Evolutionary conservation across 2,888 invertebrate genomes (phyloP), one percentile per base, ranked within the genome.

Genomic region (Caenorhabditis drosophilae): DNA sequence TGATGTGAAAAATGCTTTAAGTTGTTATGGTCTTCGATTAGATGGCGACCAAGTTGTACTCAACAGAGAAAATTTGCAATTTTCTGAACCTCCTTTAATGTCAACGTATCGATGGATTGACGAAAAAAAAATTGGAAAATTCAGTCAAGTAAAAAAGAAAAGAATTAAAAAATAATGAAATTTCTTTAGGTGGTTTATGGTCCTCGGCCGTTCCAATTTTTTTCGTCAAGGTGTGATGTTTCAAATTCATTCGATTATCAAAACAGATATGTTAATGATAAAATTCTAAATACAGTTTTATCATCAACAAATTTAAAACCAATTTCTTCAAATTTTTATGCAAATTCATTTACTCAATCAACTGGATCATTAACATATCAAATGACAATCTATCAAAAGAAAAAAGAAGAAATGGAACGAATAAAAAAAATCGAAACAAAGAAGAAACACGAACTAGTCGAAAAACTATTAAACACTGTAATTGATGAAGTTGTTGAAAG

Each of bases 201-300:
- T 11, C 38, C 56, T 0, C 49, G 27, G 2, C 35, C 42, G 0
- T 47, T 60, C 34, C 49, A 58, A 18, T 59, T 47, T 26, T 36
- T 47, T 2, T 40, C 58, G 20, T 46, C 56, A 15, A 35, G 42
- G 23, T 47, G 54, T n/a, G 62, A 58, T 26, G 61, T 70, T 12
- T 50, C 56, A 4, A 58, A 72, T 25, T 76, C 76, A 4, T 76
- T 76, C 51, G 72, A 76, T 47, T 35, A 46, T 35, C 61, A 60
- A 11, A 63, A 67, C 3, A 36, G 48, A 23, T 76, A 73, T 38
- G 36, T 41, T 1, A 46, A 62, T 6, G 76, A 76, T 52, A 69
- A 60, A 23, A 61, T 76, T 4, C 48, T 76, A 48, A 12, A 38
- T 51, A 9, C 41, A 11, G 42, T 40, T 9, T 6, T 16, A 4